Conservation (phyloP, 2,797 vertebrate genomes). For the Notamacropus eugenii region DNA sequence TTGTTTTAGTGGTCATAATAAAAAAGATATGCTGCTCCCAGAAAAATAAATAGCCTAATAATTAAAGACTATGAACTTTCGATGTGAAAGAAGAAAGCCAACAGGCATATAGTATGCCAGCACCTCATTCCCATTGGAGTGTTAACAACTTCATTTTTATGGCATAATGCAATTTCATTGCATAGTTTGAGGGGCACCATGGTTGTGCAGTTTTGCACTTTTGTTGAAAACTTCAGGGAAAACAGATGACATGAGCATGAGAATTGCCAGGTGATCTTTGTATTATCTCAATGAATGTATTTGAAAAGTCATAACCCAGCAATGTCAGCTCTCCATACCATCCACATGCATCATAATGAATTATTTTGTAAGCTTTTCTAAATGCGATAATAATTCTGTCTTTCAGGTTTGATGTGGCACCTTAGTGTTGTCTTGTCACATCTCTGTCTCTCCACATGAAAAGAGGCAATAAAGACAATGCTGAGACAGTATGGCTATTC, state of each 20-base stretch:
- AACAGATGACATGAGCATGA: accelerated
- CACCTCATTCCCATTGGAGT: background rate
- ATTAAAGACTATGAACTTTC: too few relatives aligned
- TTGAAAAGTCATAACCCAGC: background rate
- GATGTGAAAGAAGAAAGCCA: accelerated
- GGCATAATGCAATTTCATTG: accelerated
- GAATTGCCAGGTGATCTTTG: accelerated
- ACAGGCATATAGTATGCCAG: background rate
- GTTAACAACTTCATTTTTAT: accelerated
- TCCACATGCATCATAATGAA: background rate
- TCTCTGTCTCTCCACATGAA: constrained; percentile 59
- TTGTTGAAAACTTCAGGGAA: background rate
- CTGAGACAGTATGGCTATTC: constrained; percentile 68
- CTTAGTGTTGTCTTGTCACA: constrained; percentile 51
- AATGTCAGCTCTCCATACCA: accelerated
- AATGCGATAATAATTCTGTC: constrained; percentile 46
- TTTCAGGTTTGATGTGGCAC: constrained; percentile 54
- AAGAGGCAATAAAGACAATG: constrained; percentile 32
- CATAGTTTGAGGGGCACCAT: accelerated
- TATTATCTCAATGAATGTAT: background rate
- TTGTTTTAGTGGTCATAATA: background rate
- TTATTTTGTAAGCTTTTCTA: background rate
- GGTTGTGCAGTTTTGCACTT: background rate
- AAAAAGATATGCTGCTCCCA: accelerated
- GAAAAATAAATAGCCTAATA: accelerated